phyloP scores from a whole-genome alignment of 2,888 invertebrate species.

The Synergus itoensis region DNA sequence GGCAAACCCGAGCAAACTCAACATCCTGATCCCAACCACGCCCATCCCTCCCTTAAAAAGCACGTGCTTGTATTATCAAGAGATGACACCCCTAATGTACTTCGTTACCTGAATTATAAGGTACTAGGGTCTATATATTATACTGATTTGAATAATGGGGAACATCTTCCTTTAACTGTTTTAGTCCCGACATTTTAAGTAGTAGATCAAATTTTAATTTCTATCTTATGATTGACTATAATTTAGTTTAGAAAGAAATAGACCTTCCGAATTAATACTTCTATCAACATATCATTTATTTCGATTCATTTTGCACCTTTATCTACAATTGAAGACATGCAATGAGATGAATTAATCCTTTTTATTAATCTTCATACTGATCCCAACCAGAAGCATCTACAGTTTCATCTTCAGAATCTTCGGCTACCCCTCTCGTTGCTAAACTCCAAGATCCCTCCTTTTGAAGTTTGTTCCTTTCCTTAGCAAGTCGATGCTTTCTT shows the following conservation, averaged over 20 bases:
- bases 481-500: slow-evolving; percentile 13
- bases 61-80: slow-evolving; percentile 17
- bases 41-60: slow-evolving; percentile 49
- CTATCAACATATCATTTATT: too few species aligned
- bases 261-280: too few species aligned
- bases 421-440: neutral
- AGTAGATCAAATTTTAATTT: too few species aligned
- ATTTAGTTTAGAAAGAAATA: too few species aligned
- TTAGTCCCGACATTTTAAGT: neutral
- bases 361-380: slow-evolving; percentile 30
- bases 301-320: neutral
- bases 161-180: neutral
- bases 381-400: slow-evolving; percentile 18
- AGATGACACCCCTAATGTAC: slow-evolving; percentile 2
- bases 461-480: slow-evolving; percentile 5
- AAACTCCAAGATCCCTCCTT: slow-evolving; percentile 9
- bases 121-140: neutral
- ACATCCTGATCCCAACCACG: slow-evolving; percentile 61
- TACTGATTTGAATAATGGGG: neutral
- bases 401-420: slow-evolving; percentile 10
- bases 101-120: neutral
- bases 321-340: neutral
- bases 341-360: too few species aligned
- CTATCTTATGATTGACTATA: too few species aligned
- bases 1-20: slow-evolving; percentile 43